Base-by-base conservation (phyloP, 2,113 vertebrate species). In the Pan paniscus region DNA sequence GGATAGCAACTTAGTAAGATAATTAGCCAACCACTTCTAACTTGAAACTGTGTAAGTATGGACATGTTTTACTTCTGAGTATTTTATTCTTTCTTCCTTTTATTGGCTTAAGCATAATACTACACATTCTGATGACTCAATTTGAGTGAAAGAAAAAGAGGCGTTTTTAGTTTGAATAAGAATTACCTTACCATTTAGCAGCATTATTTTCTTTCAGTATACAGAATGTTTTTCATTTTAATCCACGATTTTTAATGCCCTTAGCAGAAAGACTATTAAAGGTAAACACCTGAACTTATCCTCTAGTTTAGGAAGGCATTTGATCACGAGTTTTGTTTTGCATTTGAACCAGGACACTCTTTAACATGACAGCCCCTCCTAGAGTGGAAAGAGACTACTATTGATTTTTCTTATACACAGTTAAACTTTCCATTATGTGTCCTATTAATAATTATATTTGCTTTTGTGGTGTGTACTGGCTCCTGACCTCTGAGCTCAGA, bases 381-480 rank as follows among this genome's bases (percentile, higher is more conserved):
- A 97, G 98, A 95, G 95, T 96, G 97, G 98, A 97, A 97, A 95
- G 80, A 10, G 82, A 97, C 98, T 98, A 97, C 98, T 98, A 96
- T 98, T 98, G 97, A 93, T 98, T 98, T 98, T 98, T 98, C 98
- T 99, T 98, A 98, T 98, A 98, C 98, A 97, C 27, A 97, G 97
- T 98, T 99, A 99, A 99, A 99, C 98, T 99, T 98, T 97, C 99
- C 93, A 99, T 99, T 99, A 98, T 99, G 98, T 95, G 97, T 94
- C 96, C 98, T 82, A 98, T 98, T 99, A 99, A 98, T 99, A 99
- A 99, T 99, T 97, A 90, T 98, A 98, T 99, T 99, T 99, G 43
- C 43, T 98, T 99, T 98, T 98, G 98, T 98, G 98, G 99, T 99
- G 98, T 97, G 40, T 96, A 86, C 95, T 91, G 92, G 98, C 98